A percentile compares a stretch with the other conserved stretches of the same genome.
Conservation (phyloP, 1,140 invertebrate genomes). For the Diploscapter pachys region DNA sequence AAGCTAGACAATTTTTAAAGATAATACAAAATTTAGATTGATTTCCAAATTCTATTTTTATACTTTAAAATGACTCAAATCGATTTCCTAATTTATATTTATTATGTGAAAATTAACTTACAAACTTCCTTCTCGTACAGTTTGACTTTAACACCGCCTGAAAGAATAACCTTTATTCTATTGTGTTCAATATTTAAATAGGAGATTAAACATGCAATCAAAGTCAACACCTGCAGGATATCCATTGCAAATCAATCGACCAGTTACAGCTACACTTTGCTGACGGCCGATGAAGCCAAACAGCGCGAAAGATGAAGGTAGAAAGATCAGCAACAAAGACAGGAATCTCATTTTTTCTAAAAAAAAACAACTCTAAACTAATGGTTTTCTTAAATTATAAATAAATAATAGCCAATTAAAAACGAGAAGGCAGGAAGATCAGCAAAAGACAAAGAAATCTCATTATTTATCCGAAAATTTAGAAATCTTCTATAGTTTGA, state of each 20-base stretch:
- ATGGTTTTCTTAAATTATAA: no score
- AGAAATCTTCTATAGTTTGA: no score
- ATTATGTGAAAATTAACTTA: background rate
- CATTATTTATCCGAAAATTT: no score
- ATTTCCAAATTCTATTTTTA: background rate
- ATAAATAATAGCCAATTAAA: no score
- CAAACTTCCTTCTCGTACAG: conserved; percentile 42
- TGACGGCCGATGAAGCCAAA: no score
- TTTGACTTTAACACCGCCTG: conserved; percentile 44
- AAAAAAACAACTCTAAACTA: no score
- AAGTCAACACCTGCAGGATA: conserved; percentile 34
- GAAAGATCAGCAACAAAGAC: no score
- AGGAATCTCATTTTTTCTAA: no score
- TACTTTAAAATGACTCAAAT: background rate
- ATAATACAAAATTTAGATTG: background rate
- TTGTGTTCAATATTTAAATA: background rate
- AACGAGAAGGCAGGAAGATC: no score
- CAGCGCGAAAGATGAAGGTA: no score
- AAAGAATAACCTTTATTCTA: conserved; percentile 5
- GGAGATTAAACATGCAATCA: background rate
- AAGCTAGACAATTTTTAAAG: background rate
- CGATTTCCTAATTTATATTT: background rate
- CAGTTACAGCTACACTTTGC: conserved; percentile 49
- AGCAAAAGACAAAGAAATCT: no score
- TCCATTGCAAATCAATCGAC: conserved; percentile 47